Base-by-base conservation (phyloP, 2,113 vertebrate species). In the Spilogale gracilis region DNA sequence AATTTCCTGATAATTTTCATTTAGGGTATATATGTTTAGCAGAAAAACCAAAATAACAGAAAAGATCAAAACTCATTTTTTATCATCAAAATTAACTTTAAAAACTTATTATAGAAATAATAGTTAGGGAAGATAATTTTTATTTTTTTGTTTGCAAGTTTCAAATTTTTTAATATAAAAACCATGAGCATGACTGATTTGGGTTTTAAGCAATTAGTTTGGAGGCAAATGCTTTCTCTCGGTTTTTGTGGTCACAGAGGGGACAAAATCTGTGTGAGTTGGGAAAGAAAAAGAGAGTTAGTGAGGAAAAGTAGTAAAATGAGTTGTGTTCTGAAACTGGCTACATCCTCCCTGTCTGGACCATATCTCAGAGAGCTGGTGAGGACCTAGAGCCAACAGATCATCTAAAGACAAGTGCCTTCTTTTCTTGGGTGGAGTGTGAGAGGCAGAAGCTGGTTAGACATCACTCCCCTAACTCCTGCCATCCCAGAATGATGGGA, bases 121-220 rank as follows among this genome's bases (percentile, higher is more conserved):
- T 20, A 58, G 30, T 90, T 84, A 71, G 6, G 54, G 12, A 73
- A 94, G 10, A 48, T 3, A 21, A 54, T 30, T 85, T 93, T 48
- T 16, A 3, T 7, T 27, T 7, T 27, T 92, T 74, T n/a, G 2
- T 65, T 65, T 69, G 25, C 67, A 56, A 69, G 9, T 54, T 18
- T 87, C 20, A 27, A 63, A 12, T 9, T 74, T 90, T 94, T 89
- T 3, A 92, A 52, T 43, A 50, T 52, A 84, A 74, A 91, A 95
- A n/a, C 1, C 6, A 58, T 48, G 27, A 30, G 48, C 17, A 52
- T 5, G 0, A 71, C 9, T 63, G 52, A 52, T 27, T 18, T 48
- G 14, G 9, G 9, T 60, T 86, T 96, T 60, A 74, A 69, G 25
- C 16, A 45, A 82, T 38, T 48, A 79, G 13, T 32, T 0, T 27